Evolutionary conservation across 1,140 invertebrate species (phyloP), one percentile per base, ranked within the genome.

Genomic region (Reticulitermes speratus): DNA sequence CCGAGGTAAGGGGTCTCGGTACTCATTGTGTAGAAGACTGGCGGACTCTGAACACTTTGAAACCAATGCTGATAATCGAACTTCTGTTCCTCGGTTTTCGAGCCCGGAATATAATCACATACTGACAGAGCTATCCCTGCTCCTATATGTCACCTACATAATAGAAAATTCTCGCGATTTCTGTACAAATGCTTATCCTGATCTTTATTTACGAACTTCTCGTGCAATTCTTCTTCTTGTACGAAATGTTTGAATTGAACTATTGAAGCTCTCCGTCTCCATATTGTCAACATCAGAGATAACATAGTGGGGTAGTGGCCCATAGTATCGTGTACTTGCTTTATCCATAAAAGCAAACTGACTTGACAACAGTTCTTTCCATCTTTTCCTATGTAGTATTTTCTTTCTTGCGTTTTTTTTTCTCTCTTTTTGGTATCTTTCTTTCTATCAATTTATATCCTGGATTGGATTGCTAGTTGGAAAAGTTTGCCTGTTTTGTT

Each of bases 331-430:
- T 75, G 65, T 25, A 30, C 25, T 16, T 75, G 25, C n/a, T 75
- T 75, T 75, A 65, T 30, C 65, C 65, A 75, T 75, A 75, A 75
- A n/a, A 75, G 65, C 25, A 75, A 30, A 75, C 65, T 30, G 8
- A 30, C 65, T 75, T 75, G 65, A 30, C 65, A 75, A 75, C n/a
- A 75, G n/a, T 75, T 16, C 65, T 75, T 75, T 75, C 65, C 65
- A 30, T 75, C 65, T 75, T 65, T 65, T 23, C 59, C 59, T 65
- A 65, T 59, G 21, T 59, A 14, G 14, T 59, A 23, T n/a, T 65
- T 65, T 23, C 25, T n/a, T n/a, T 16, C n/a, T 75, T 8, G 25
- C 5, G 38, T 38, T 38, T 3, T 59, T 23, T 30, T 75, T 75
- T 75, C 9, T 11, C n/a, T n/a, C n/a, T 75, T 30, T 75, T 75